Evolutionary conservation across 2,797 vertebrate genomes (phyloP), one percentile per base, ranked within the genome.

Genomic region (Cephalopachus bancanus): DNA sequence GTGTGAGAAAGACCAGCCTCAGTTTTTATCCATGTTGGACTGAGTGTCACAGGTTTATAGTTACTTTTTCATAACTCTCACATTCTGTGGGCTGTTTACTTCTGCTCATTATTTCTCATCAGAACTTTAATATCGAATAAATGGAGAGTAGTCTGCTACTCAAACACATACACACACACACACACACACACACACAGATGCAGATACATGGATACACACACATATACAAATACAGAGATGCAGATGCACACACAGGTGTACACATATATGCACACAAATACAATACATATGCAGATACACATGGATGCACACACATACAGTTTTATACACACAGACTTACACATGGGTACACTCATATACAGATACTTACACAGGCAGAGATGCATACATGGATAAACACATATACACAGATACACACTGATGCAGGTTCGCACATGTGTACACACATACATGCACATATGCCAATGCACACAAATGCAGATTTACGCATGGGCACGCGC

Each of bases 41-140:
- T 1, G 2, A 9, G 49, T 64, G 19, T 28, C 17, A 8, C 1
- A 7, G 5, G 28, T 1, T 1, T 44, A 3, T 0, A 3, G 37
- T 57, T 17, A 7, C 5, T 30, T 0, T 22, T 11, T 7, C 55
- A 0, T 1, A 1, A 7, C 24, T 1, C 15, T 7, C 20, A 17
- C 4, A n/a, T 2, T 12, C 53, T 51, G 49, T 49, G 74, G 44
- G 0, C 0, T 5, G 9, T 24, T 17, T 20, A 5, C 1, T 24
- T 37, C 22, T 30, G 17, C 20, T 24, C 9, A 28, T 9, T 5
- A 8, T 1, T n/a, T 10, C 37, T n/a, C 4, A 15, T 85, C 15
- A 30, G 30, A 7, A 69, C 12, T 7, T 44, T 49, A 22, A 53
- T 7, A 4, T 24, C 44, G 37, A 49, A 33, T n/a, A 37, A 9